Evolutionary conservation across 2,113 vertebrate genomes (phyloP), one percentile per base, ranked within the genome.

Genomic region (Alethe castanea): DNA sequence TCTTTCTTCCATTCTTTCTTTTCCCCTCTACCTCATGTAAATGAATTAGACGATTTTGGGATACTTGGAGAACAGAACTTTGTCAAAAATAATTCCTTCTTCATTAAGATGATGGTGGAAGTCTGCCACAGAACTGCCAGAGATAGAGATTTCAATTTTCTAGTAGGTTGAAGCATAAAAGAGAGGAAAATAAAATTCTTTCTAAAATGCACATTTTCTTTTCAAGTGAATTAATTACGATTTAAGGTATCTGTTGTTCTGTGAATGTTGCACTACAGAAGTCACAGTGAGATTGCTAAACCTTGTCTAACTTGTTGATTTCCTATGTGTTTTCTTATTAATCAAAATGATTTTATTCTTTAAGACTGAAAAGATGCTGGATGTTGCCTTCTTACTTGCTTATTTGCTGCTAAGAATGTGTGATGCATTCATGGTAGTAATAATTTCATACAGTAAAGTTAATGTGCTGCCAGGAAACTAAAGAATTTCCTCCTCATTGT

Each of bases 61-160:
- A 86, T 61, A 93, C 44, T 60, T 94, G 50, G 64, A 95, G 90
- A 79, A 36, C 11, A 78, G 57, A 89, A 94, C 42, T 90, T 85
- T 73, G 42, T 61, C 67, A 69, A 78, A 95, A 94, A 85, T 38
- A 83, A 93, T 74, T 81, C 79, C 38, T 93, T 94, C 87, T 95
- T 84, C 38, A 95, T 90, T 96, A 92, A 93, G 78, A 69, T 96
- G 96, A 94, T 92, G 45, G 61, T 83, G 94, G 60, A 94, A 92
- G 81, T 88, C 90, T 90, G 74, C 77, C 91, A 92, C 71, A 85
- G 64, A 38, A 44, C 26, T 95, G 74, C 67, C 57, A 67, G 78
- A 92, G 60, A 88, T 42, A 94, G 69, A 89, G 47, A 88, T 92
- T 95, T 91, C 57, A 92, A 90, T 94, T 81, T 95, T 94, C 95